Base-by-base conservation (phyloP, 2,113 vertebrate species). In the Beaufortia kweichowensis region DNA sequence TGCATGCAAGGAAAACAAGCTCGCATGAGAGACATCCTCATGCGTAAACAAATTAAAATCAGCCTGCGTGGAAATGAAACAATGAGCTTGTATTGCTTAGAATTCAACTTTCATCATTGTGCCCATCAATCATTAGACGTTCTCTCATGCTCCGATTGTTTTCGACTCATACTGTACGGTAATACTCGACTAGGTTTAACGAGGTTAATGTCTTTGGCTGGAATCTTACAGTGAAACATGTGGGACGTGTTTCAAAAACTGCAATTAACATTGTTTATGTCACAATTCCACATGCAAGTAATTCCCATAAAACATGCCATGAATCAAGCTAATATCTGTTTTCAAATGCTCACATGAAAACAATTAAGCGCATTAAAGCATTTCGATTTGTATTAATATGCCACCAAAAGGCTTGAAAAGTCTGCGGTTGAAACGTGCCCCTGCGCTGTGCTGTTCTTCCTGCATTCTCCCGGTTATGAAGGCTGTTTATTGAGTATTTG, bases 171-270 rank as follows among this genome's bases (percentile, higher is more conserved):
- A 72, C 85, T 78, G 74, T 81, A 86, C 66, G 62, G 75, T 81
- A 85, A 61, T 62, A 29, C 21, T 85, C 87, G 86, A 83, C 66
- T 84, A 86, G 79, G 70, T 84, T 87, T 89, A 86, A 84, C 77
- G 83, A 64, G 66, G 79, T 85, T 84, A 81, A 85, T 85, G 74
- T 80, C 79, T 81, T 72, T 79, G 55, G 63, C 82, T 77, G 72
- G 84, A 61, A 73, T 60, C 24, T 75, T 73, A 60, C 79, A 80
- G 75, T 61, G 66, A 66, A 76, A 79, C 87, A 89, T 76, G 83
- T 85, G 85, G 75, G 56, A 78, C 75, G 33, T 79, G 78, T 80
- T 76, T 82, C 81, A 72, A 88, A 85, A 81, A 66, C 33, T 43
- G 62, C 78, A 64, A 63, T 81, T 84, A 85, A 88, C 87, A 76